These are phyloP conservation scores for Paratrypauchen microcephalus DNA, from an alignment of 2,797 vertebrate species.

Conservation along the genomic window DNA sequence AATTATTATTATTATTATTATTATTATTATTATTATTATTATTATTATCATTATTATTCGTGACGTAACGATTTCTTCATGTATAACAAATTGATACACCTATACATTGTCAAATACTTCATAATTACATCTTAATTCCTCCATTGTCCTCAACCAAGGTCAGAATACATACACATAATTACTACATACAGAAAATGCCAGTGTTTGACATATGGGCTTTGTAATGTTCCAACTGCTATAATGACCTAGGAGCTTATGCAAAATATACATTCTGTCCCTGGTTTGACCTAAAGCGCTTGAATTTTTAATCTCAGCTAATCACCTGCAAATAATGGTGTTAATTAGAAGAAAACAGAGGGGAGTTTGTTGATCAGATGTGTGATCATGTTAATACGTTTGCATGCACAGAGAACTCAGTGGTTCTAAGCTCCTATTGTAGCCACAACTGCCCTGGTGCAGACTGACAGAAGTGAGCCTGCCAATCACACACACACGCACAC, in stretches of 20 bases:
- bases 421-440: no score
- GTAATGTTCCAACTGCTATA: conserved; percentile 31
- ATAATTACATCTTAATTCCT: background rate
- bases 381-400: conserved; percentile 26
- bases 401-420: no score
- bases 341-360: conserved; percentile 62
- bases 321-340: conserved; percentile 62
- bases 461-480: no score
- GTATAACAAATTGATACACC: background rate
- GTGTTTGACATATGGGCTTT: conserved; percentile 13
- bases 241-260: background rate
- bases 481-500: no score
- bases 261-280: conserved; percentile 35
- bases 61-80: background rate
- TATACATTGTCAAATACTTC: background rate
- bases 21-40: no score
- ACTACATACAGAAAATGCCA: conserved; percentile 18
- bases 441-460: no score
- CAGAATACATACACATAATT: background rate
- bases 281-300: conserved; percentile 68
- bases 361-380: conserved; percentile 69
- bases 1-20: no score
- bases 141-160: conserved; percentile 12
- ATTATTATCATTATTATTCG: no score
- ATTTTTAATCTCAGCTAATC: conserved; percentile 74